These are phyloP conservation scores for Mechanitis mazaeus DNA, from an alignment of 2,888 invertebrate species.

Conservation along the genomic window DNA sequence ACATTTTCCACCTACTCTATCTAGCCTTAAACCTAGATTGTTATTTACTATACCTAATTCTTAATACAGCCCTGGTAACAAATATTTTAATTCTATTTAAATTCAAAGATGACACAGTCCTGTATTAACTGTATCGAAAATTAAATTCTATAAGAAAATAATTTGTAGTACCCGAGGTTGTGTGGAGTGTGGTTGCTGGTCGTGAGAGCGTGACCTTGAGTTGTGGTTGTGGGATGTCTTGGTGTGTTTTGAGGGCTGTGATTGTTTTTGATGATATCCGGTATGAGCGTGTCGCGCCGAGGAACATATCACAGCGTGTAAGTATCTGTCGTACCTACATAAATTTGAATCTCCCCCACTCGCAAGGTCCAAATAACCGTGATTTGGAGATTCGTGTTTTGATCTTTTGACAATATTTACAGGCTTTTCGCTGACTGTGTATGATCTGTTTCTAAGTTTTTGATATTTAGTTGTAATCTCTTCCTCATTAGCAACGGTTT, in stretches of 20 bases:
- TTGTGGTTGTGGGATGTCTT: slow-evolving; percentile 40
- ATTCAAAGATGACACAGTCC: slow-evolving; percentile 44
- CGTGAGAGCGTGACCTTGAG: slow-evolving; percentile 61
- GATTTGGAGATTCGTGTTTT: slow-evolving; percentile 58
- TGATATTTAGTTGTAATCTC: slow-evolving; percentile 60
- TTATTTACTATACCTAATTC: background rate
- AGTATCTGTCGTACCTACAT: slow-evolving; percentile 77
- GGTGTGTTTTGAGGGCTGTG: slow-evolving; percentile 40
- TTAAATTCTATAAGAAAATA: slow-evolving; percentile 69
- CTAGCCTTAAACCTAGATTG: background rate
- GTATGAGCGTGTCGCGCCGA: slow-evolving; percentile 68
- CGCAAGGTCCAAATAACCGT: slow-evolving; percentile 79
- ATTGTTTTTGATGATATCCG: slow-evolving; percentile 66
- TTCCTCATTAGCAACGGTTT: slow-evolving; percentile 58
- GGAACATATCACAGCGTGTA: slow-evolving; percentile 79
- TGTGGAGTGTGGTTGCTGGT: slow-evolving; percentile 43
- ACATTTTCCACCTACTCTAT: background rate
- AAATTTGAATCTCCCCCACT: slow-evolving; percentile 76
- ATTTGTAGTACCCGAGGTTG: slow-evolving; percentile 69
- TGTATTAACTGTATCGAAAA: slow-evolving; percentile 41
- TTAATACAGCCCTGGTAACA: slow-evolving; percentile 47
- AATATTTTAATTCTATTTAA: slow-evolving; percentile 20
- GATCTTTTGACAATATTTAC: slow-evolving; percentile 58
- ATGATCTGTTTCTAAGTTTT: slow-evolving; percentile 69
- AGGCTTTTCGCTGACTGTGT: slow-evolving; percentile 72